A percentile compares a stretch with the other conserved stretches of the same genome.
phyloP scores from a whole-genome alignment of 64 coral and sea anemone species.

The Dendrophyllia cribrosa region DNA sequence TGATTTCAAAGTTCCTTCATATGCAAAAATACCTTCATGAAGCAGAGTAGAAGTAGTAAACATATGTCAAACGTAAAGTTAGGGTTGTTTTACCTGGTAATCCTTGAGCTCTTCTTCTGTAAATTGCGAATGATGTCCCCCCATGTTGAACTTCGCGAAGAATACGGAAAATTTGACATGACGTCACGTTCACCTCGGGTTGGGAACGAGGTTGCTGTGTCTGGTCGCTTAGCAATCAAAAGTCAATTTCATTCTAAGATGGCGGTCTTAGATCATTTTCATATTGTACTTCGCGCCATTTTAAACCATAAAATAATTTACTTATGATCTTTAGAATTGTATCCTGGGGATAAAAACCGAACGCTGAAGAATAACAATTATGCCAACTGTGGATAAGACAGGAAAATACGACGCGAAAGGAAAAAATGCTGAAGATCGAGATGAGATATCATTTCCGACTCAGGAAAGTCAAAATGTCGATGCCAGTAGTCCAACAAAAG shows the following conservation, averaged over 20 bases:
- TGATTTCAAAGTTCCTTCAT: background rate
- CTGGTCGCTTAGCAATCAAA: constrained; percentile 63
- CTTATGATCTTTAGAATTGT: background rate
- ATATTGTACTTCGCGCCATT: background rate
- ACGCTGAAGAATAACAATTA: background rate
- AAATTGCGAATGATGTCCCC: constrained; percentile 96
- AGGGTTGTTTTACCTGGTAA: constrained; percentile 81
- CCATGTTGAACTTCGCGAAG: constrained; percentile 55
- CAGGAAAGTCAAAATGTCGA: background rate
- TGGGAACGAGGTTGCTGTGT: background rate
- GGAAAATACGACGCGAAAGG: background rate
- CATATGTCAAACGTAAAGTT: background rate
- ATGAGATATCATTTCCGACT: background rate
- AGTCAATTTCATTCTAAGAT: constrained; percentile 19
- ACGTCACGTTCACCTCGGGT: constrained; percentile 63
- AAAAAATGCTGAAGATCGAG: background rate
- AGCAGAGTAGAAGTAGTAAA: background rate
- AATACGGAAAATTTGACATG: background rate
- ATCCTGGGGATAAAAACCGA: background rate
- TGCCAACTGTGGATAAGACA: constrained; percentile 32
- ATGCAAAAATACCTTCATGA: background rate
- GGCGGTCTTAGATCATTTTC: no score
- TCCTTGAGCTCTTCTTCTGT: constrained; percentile 99
- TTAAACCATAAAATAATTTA: background rate
- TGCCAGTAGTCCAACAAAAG: background rate